Evolutionary conservation across 1,140 invertebrate genomes (phyloP).

Genomic region (Diachasmimorpha longicaudata): DNA sequence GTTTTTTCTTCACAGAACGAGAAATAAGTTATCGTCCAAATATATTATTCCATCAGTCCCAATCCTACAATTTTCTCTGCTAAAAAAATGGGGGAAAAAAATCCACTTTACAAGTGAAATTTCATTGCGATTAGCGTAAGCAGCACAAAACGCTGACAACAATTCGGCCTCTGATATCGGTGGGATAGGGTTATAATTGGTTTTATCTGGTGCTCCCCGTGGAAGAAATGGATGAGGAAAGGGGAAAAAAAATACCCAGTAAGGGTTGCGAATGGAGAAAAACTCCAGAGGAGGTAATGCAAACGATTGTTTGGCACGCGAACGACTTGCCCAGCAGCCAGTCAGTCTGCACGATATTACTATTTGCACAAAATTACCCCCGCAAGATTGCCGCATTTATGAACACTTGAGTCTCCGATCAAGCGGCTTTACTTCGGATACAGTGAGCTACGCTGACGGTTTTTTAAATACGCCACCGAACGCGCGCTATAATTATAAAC

Average conservation of each 20-base stretch:
- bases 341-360: slow-evolving; percentile 52
- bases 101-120: slow-evolving; percentile 46
- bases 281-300: slow-evolving; percentile 35
- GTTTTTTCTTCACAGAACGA: too few relatives aligned
- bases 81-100: neutral
- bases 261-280: neutral
- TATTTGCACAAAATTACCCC: slow-evolving; percentile 55
- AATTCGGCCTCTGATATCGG: slow-evolving; percentile 36
- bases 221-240: neutral
- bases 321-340: slow-evolving; percentile 37
- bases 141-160: slow-evolving; percentile 37
- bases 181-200: slow-evolving; percentile 50
- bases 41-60: neutral
- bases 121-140: slow-evolving; percentile 23
- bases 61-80: neutral
- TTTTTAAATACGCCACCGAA: slow-evolving; percentile 16
- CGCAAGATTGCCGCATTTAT: slow-evolving; percentile 48
- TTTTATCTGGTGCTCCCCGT: slow-evolving; percentile 45
- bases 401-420: slow-evolving; percentile 43
- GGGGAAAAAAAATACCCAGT: neutral
- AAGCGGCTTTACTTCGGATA: slow-evolving; percentile 11
- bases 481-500: too few relatives aligned
- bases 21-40: neutral
- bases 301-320: slow-evolving; percentile 49
- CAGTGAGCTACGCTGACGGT: neutral